Base-by-base conservation (phyloP, 2,797 vertebrate genomes). In the Cephalopachus bancanus region DNA sequence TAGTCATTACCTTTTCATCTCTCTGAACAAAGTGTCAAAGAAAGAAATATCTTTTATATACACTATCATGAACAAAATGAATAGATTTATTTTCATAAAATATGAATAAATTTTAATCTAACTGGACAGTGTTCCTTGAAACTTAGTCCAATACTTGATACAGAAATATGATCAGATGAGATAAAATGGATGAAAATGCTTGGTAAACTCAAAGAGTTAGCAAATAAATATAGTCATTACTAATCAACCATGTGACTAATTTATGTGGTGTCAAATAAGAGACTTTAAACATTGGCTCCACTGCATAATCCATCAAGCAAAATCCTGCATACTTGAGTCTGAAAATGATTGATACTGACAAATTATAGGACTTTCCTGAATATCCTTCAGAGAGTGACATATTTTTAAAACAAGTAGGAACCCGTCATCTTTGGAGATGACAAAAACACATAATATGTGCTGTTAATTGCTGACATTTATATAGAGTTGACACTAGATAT, bases 391-490 rank as follows among this genome's bases (percentile, higher is more conserved):
- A 97, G 75, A 97, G 33, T 97, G 89, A 93, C 93, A 97, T 96
- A 91, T 97, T 97, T 97, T 96, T 89, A 97, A 95, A 97, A 94
- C 86, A 97, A 96, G 30, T 90, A 92, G 53, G 75, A 93, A 78
- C 24, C 28, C 96, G 83, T 94, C 83, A 95, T 80, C 67, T 93
- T 92, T 88, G 76, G 53, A 96, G 76, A 96, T 85, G 97, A 95
- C 79, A 98, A 97, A 97, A 96, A 83, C 44, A 94, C 95, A 90
- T 85, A 92, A 87, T 72, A 93, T 79, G 67, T 69, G 55, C 76
- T 94, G 80, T 83, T 97, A 96, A 97, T 93, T 97, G 76, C 92
- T 96, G 96, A 93, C 95, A 97, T 97, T 97, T 96, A 94, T 83
- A 93, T 85, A 78, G 69, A 87, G 37, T 71, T 97, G 92, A 98